Percentiles rank a stretch among this genome's conserved stretches.
Conservation (phyloP, 2,113 vertebrate genomes). For the Butorides virescens region DNA sequence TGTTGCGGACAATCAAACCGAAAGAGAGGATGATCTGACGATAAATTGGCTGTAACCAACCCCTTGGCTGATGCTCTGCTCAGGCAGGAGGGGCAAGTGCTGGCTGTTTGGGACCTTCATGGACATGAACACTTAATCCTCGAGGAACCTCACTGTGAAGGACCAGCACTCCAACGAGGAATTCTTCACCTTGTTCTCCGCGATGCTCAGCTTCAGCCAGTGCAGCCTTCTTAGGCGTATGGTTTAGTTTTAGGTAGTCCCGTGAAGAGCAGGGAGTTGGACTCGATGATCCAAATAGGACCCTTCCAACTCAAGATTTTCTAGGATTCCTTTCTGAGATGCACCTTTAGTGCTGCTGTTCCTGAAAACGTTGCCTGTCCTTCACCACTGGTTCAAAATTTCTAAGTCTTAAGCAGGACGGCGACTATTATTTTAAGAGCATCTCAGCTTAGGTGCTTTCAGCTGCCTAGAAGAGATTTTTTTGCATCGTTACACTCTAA, state of each 20-base stretch:
- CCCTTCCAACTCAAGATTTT: not conserved
- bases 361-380: not conserved
- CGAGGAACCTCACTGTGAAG: not conserved
- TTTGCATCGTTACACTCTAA: not conserved
- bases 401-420: not conserved
- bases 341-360: not conserved
- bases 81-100: not conserved
- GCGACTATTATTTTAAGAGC: not conserved
- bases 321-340: not conserved
- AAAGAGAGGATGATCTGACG: not conserved
- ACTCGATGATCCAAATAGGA: not conserved
- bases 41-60: not conserved
- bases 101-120: not conserved
- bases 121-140: not conserved
- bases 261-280: not conserved
- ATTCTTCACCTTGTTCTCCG: not conserved
- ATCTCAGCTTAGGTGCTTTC: not conserved
- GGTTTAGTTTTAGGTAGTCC: not conserved
- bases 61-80: not conserved
- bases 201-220: not conserved
- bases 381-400: not conserved
- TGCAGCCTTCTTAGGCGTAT: rapidly evolving
- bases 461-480: not conserved
- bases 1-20: not conserved
- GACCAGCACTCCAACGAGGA: not conserved